Evolutionary conservation across 2,888 invertebrate species (phyloP), one percentile per base, ranked within the genome.

Genomic region (Cremastinae sp.): DNA sequence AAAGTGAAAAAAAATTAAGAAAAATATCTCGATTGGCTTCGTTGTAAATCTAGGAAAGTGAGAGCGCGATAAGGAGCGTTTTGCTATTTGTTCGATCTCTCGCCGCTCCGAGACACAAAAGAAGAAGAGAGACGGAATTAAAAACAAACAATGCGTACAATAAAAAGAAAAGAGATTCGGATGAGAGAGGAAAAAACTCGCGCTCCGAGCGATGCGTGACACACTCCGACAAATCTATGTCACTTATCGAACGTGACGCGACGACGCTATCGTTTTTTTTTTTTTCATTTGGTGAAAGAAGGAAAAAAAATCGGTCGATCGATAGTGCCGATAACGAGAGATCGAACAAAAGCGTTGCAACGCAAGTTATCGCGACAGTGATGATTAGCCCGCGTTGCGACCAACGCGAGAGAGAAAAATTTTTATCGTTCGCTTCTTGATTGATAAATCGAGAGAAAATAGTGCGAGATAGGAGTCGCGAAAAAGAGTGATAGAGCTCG

Each of bases 251-350:
- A 9, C 28, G 8, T 47, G 28, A 43, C 28, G 28, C 28, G 28
- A 9, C 47, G 35, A 43, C 56, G 49, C 56, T 72, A 62, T 43
- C 65, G 49, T 35, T 55, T 68, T 75, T 68, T 56, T 68, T 16
- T 43, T 28, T 28, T 28, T 28, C 5, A 2, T 28, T 68, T 62
- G 56, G 18, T 49, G 35, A 18, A 64, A 12, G 20, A 41, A 61
- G 47, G 62, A 55, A 20, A 14, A 51, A 22, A 62, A 64, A 53
- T 39, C n/a, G 28, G 20, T 22, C 43, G 51, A 49, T 72, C 72
- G 68, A 76, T 76, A 76, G 53, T 64, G 58, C 51, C n/a, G 75
- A 76, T 76, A 76, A 73, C 22, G 18, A 22, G 66, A 66, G 66
- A 66, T 51, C 41, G 49, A 62, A 14, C n/a, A 51, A 72, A 51